Conservation (phyloP, 1,140 invertebrate genomes). For the Philotrypesis tridentata region DNA sequence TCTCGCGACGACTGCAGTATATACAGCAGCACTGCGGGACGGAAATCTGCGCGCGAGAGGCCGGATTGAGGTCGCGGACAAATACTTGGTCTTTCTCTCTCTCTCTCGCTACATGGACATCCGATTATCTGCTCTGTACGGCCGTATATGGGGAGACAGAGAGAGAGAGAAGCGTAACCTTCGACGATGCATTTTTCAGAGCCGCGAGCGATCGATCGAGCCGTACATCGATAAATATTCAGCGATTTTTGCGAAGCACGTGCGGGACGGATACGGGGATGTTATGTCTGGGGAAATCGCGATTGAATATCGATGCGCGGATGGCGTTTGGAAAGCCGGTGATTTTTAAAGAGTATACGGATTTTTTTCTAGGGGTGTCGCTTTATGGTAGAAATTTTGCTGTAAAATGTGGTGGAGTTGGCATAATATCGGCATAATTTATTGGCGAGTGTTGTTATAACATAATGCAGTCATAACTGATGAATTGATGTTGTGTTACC, state of each 20-base stretch:
- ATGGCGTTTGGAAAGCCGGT: background rate
- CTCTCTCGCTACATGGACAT: too few species aligned
- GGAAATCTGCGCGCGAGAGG: background rate
- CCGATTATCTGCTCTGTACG: constrained; percentile 17
- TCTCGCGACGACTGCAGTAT: background rate
- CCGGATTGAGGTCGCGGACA: constrained; percentile 32
- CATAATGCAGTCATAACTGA: too few species aligned
- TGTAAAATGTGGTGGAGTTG: too few species aligned
- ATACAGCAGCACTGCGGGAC: background rate
- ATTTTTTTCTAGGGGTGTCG: too few species aligned
- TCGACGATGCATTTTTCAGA: background rate
- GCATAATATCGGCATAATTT: too few species aligned
- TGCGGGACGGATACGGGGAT: background rate
- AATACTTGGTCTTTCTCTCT: too few species aligned
- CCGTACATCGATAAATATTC: background rate
- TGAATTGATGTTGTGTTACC: too few species aligned
- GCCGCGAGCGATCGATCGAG: background rate
- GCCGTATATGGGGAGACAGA: background rate
- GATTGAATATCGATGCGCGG: too few species aligned
- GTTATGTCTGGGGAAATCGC: too few species aligned
- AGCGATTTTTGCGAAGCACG: background rate
- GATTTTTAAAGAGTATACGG: too few species aligned
- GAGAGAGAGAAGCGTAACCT: background rate
- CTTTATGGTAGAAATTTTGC: too few species aligned
- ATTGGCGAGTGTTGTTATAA: too few species aligned